Evolutionary conservation across 2,113 vertebrate species (phyloP).

Genomic region (Pelecanus crispus): DNA sequence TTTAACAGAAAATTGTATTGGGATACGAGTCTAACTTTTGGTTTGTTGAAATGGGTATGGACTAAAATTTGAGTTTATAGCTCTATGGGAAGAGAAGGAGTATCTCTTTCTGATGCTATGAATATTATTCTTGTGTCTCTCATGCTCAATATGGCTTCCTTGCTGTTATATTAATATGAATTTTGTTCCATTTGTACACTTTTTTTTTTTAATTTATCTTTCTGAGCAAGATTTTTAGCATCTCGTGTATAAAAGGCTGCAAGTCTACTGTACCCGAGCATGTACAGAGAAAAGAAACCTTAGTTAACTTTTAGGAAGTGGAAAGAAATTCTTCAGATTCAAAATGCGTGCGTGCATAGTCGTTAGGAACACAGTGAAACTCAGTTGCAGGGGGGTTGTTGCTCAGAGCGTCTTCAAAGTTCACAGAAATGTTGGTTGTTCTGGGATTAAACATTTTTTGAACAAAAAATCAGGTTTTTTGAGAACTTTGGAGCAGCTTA

Average conservation of each 20-base stretch:
- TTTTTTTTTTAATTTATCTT: neutral
- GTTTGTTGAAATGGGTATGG: neutral
- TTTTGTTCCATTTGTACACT: neutral
- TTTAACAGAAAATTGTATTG: neutral
- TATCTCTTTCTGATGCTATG: neutral
- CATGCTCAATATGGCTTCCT: neutral
- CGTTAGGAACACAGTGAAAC: neutral
- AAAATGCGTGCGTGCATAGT: rapidly evolving
- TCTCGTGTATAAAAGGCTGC: neutral
- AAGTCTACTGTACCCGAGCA: neutral
- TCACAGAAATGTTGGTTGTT: neutral
- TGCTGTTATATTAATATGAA: neutral
- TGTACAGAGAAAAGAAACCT: neutral
- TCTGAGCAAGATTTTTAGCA: neutral
- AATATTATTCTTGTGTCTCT: neutral
- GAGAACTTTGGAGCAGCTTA: neutral
- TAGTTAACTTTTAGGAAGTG: neutral
- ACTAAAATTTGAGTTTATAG: neutral
- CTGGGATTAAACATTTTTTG: neutral
- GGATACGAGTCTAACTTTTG: neutral
- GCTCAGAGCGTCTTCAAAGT: neutral
- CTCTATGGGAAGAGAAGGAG: neutral
- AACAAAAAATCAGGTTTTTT: rapidly evolving
- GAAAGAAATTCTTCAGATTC: neutral
- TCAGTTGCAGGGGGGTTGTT: neutral